These are phyloP conservation scores for Leucania comma DNA, from an alignment of 2,888 invertebrate species.

Conservation along the genomic window DNA sequence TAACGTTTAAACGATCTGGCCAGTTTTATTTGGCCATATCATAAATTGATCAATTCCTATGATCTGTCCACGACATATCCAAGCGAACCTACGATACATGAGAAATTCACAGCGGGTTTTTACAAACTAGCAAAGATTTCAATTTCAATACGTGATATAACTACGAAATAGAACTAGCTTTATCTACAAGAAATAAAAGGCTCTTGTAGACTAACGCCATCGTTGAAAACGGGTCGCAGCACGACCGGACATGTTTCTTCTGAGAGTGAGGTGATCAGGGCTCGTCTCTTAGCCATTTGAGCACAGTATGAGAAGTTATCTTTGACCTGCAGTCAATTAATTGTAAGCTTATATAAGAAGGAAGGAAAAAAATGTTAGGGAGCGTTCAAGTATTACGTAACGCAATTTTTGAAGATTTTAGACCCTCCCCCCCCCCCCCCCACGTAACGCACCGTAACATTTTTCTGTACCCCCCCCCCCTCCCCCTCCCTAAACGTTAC, in stretches of 20 bases:
- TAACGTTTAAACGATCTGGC: too few relatives aligned
- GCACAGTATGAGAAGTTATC: constrained; percentile 1
- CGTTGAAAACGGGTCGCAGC: constrained; percentile 33
- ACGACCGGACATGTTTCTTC: constrained; percentile 37
- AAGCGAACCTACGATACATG: background rate
- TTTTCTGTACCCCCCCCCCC: too few relatives aligned
- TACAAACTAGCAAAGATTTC: background rate
- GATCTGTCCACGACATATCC: background rate
- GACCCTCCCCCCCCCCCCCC: too few relatives aligned
- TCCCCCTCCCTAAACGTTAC: too few relatives aligned
- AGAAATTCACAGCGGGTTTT: too few relatives aligned
- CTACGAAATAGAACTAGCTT: constrained; percentile 7
- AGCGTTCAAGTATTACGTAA: too few relatives aligned
- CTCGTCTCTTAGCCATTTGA: constrained; percentile 32
- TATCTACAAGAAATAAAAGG: constrained; percentile 12
- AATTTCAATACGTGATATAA: background rate
- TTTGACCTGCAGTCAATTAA: constrained; percentile 25
- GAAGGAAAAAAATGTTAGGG: background rate
- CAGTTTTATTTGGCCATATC: too few relatives aligned
- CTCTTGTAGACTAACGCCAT: constrained; percentile 28
- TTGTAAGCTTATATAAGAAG: background rate
- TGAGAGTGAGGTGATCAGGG: constrained; percentile 28
- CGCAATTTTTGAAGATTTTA: too few relatives aligned
- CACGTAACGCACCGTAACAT: too few relatives aligned
- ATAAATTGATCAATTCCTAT: too few relatives aligned